Evolutionary conservation across 2,113 vertebrate species (phyloP).

Genomic region (Xiphophorus hellerii): DNA sequence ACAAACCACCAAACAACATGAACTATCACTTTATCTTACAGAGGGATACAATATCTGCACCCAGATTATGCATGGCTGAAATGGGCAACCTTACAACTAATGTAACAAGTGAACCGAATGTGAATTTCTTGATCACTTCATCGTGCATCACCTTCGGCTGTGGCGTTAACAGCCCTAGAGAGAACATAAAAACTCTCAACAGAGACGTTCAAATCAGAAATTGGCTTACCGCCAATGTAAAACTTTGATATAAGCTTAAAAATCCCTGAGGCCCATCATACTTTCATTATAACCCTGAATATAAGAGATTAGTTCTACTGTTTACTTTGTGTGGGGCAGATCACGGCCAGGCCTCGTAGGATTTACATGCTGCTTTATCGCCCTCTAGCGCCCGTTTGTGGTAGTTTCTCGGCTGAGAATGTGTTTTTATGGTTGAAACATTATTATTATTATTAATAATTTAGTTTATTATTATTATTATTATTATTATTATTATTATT

Average conservation of each 20-base stretch:
- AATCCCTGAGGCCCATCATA: too few relatives aligned
- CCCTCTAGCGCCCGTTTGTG: conserved; percentile 36
- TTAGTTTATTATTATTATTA: too few relatives aligned
- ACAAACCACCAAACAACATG: too few relatives aligned
- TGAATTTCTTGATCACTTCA: neutral
- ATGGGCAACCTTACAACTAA: too few relatives aligned
- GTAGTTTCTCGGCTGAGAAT: neutral
- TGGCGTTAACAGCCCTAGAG: neutral
- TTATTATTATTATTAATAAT: neutral
- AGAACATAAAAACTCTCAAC: neutral
- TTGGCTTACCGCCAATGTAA: neutral
- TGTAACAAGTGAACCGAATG: too few relatives aligned
- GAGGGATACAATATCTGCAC: neutral
- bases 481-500: too few relatives aligned
- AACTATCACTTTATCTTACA: neutral
- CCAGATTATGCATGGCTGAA: neutral
- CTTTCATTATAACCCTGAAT: neutral
- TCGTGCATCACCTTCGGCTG: neutral
- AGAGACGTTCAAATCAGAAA: neutral
- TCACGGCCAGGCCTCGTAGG: neutral
- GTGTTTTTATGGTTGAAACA: neutral
- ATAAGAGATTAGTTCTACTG: neutral
- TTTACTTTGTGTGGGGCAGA: neutral
- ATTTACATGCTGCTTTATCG: neutral
- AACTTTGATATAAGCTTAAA: too few relatives aligned